phyloP scores from a whole-genome alignment of 2,888 invertebrate species.

The Pristionchus maxplancki region DNA sequence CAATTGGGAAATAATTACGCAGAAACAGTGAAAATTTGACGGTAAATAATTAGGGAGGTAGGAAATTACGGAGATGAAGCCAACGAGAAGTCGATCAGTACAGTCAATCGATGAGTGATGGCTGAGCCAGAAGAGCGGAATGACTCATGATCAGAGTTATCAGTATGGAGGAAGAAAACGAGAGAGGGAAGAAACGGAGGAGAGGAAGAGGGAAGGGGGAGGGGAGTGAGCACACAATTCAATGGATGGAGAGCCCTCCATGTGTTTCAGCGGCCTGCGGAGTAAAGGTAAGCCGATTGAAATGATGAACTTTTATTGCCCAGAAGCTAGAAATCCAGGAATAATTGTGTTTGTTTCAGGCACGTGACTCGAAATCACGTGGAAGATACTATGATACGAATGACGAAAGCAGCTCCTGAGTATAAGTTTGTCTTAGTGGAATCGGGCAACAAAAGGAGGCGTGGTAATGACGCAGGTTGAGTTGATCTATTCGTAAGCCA shows the following conservation, averaged over 20 bases:
- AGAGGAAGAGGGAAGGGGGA: neutral
- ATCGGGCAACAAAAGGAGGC: too few relatives aligned
- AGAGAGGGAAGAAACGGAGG: neutral
- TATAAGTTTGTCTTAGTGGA: too few relatives aligned
- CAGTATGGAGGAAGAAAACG: neutral
- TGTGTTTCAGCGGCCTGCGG: neutral
- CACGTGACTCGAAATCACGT: too few relatives aligned
- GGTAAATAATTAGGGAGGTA: too few relatives aligned
- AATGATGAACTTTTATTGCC: neutral
- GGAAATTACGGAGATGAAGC: too few relatives aligned
- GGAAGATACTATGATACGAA: too few relatives aligned
- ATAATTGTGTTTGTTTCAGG: neutral
- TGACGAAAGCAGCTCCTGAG: too few relatives aligned
- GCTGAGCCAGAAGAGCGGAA: neutral
- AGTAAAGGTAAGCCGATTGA: neutral
- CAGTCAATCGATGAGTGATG: slow-evolving; percentile 30
- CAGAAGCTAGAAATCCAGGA: neutral
- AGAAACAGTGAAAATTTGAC: too few relatives aligned
- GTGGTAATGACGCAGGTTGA: too few relatives aligned
- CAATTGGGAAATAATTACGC: neutral
- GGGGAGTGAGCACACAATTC: slow-evolving; percentile 31
- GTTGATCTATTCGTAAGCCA: too few relatives aligned
- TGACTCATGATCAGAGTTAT: slow-evolving; percentile 26
- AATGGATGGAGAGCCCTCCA: neutral
- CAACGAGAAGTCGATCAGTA: neutral